A percentile compares a stretch with the other conserved stretches of the same genome.
Conservation (phyloP, 2,113 vertebrate genomes). For the Pimephales promelas region DNA sequence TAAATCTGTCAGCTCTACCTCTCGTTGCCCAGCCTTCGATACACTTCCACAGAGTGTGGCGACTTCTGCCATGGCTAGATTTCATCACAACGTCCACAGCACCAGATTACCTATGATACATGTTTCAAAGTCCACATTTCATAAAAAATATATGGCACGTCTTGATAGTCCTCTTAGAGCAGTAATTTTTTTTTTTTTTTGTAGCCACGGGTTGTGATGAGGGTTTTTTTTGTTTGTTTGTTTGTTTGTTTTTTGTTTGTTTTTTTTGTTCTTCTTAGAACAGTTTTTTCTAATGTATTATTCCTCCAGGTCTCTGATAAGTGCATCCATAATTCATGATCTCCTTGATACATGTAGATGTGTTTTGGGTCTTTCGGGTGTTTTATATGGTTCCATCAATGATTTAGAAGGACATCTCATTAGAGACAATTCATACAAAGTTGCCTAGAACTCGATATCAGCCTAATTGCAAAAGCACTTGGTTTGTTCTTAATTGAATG, state of each 20-base stretch:
- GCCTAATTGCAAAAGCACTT: constrained; percentile 10
- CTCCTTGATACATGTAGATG: constrained; percentile 36
- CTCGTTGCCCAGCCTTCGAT: not conserved
- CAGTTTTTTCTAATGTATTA: constrained; percentile 36
- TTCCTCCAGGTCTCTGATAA: constrained; percentile 30
- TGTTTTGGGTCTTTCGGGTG: constrained; percentile 31
- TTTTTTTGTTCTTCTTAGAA: not conserved
- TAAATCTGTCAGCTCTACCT: constrained; percentile 48
- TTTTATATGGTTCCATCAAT: constrained; percentile 37
- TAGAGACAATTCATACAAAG: constrained; percentile 14
- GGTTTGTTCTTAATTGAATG: no score
- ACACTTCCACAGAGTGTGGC: constrained; percentile 4
- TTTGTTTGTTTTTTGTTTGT: no score
- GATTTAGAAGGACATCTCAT: constrained; percentile 49
- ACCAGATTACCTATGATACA: not conserved
- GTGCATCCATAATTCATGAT: constrained; percentile 48
- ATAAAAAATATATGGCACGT: not conserved
- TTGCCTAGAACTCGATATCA: not conserved
- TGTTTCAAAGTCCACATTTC: not conserved
- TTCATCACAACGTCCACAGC: constrained; percentile 10
- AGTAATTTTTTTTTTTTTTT: not conserved
- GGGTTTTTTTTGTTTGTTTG: not conserved
- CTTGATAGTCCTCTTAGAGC: not conserved
- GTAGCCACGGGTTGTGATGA: not conserved
- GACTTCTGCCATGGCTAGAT: not conserved